Evolutionary conservation across 1,140 invertebrate genomes (phyloP), one percentile per base, ranked within the genome.

Genomic region (Proctacanthus coquilletti): DNA sequence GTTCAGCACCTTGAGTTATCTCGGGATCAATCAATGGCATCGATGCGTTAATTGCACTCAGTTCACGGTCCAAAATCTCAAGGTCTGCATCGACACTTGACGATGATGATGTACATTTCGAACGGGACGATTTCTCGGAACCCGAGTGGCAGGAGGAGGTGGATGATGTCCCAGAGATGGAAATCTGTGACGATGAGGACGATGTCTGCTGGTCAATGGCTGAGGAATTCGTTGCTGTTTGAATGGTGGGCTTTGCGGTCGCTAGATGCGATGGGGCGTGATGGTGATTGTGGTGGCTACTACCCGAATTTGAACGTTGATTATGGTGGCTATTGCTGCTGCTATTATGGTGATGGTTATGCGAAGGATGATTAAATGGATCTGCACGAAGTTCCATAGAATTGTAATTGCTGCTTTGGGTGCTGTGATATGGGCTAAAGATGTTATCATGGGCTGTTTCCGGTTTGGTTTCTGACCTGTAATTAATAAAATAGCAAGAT

Each of bases 391-490:
- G n/a, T n/a, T n/a, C 20, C 9, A 10, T 21, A 17, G 21, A 14
- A 27, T 18, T 27, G 38, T 30, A 34, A 38, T 44, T 48, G 45
- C 39, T 45, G 33, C 43, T 45, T 42, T 47, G 18, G 34, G 60
- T 19, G 52, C 55, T 44, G 58, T 40, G 42, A 19, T 42, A 42
- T 11, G 44, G 48, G 46, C 54, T 53, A 40, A 58, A 58, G 39
- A 58, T 48, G 37, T 56, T 58, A 48, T 58, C 52, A 50, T 50
- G 55, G 27, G 55, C 55, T 42, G 53, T 45, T 50, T 58, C 55
- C 11, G 47, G 50, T 36, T 50, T 40, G 25, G 42, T 42, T 18
- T 50, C 49, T 44, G 50, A 52, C 50, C 55, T 58, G 47, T 29
- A 40, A 42, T n/a, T 15, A 23, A 13, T 35, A 31, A 23, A 34